Conservation (phyloP, 2,888 invertebrate species). For the Saturnia japonica region DNA sequence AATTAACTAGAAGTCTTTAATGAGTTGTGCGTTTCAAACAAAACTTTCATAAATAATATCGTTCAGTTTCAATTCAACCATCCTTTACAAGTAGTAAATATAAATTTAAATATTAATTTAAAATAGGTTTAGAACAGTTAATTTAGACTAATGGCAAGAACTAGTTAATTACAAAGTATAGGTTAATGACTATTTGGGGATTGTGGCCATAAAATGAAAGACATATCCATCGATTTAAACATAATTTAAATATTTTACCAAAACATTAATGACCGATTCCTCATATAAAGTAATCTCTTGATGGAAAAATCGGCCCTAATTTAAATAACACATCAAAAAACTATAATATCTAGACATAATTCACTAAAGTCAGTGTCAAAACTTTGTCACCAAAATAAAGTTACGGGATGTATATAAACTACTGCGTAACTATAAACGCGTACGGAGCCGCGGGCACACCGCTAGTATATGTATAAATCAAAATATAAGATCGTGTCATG, state of each 20-base stretch:
- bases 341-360: not conserved
- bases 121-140: not conserved
- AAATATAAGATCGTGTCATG: not conserved
- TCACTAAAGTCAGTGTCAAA: too few species aligned
- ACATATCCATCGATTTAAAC: not conserved
- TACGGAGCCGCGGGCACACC: too few species aligned
- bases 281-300: too few species aligned
- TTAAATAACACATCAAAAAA: not conserved
- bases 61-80: slow-evolving; percentile 21
- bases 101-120: slow-evolving; percentile 16
- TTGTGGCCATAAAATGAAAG: not conserved
- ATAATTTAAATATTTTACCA: not conserved
- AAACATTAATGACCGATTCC: too few species aligned
- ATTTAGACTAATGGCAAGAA: not conserved
- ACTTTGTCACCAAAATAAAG: too few species aligned
- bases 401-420: too few species aligned
- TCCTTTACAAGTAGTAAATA: slow-evolving; percentile 15
- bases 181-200: not conserved
- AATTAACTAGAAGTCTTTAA: slow-evolving; percentile 19
- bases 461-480: not conserved
- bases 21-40: slow-evolving; percentile 20
- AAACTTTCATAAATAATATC: slow-evolving; percentile 18
- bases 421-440: too few species aligned
- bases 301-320: too few species aligned
- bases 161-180: not conserved